Evolutionary conservation across 2,113 vertebrate species (phyloP).

Genomic region (Gymnorhina tibicen): DNA sequence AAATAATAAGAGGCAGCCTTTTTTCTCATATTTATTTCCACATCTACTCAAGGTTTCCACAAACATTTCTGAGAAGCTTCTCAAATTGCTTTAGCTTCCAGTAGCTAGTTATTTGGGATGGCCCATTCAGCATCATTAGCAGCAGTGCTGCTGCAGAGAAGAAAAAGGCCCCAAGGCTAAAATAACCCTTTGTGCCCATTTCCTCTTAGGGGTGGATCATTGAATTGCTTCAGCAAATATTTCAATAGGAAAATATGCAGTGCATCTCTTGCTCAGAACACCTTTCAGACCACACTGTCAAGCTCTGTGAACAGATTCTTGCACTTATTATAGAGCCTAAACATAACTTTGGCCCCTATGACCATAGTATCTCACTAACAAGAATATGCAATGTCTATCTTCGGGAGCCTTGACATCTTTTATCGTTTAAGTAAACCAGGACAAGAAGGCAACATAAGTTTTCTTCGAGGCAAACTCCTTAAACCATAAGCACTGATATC

Average conservation of each 20-base stretch:
- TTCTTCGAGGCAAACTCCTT: neutral
- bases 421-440: accelerated
- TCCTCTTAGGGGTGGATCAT: neutral
- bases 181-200: neutral
- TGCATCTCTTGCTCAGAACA: neutral
- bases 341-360: neutral
- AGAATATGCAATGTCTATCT: accelerated
- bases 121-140: neutral
- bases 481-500: accelerated
- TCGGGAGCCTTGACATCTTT: neutral
- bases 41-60: neutral
- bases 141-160: neutral
- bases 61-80: neutral
- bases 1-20: neutral
- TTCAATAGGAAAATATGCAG: neutral
- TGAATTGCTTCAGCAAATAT: neutral
- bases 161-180: neutral
- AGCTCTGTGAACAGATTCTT: neutral
- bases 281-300: neutral
- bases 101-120: neutral
- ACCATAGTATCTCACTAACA: too few species aligned
- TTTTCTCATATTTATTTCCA: neutral
- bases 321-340: neutral
- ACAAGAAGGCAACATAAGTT: neutral
- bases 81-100: neutral